Evolutionary conservation across 1,140 invertebrate species (phyloP).

Genomic region (Hypothenemus hampei): DNA sequence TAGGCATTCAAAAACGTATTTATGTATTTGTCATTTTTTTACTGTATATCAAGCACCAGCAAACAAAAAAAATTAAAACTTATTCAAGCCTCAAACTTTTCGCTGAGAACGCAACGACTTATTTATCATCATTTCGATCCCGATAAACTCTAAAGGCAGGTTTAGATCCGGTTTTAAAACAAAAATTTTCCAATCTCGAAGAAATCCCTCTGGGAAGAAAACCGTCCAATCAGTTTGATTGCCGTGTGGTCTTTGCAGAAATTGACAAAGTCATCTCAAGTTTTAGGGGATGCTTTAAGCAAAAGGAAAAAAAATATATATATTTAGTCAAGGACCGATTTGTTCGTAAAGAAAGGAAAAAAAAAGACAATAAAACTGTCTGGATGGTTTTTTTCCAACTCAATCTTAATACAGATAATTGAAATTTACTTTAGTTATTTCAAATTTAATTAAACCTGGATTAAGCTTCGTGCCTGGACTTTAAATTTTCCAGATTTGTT

Average conservation of each 20-base stretch:
- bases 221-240: conserved; percentile 11
- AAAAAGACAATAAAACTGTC: not conserved
- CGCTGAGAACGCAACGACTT: conserved; percentile 11
- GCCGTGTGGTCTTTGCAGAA: conserved; percentile 1
- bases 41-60: no score
- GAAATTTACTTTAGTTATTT: conserved; percentile 12
- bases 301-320: not conserved
- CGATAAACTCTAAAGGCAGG: conserved; percentile 14
- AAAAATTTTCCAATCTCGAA: conserved; percentile 5
- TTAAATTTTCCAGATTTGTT: conserved; percentile 22
- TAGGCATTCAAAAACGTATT: no score
- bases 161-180: conserved; percentile 14
- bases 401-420: not conserved
- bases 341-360: not conserved
- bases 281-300: not conserved
- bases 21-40: no score
- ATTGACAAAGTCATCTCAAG: not conserved
- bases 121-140: conserved; percentile 15
- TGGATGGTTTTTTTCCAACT: no score
- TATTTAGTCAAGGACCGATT: not conserved
- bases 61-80: no score
- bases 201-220: not conserved
- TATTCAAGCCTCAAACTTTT: not conserved
- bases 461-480: no score
- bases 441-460: conserved; percentile 23